These are phyloP conservation scores for Bombyx mori DNA, from an alignment of 1,140 invertebrate genomes.

Conservation along the genomic window DNA sequence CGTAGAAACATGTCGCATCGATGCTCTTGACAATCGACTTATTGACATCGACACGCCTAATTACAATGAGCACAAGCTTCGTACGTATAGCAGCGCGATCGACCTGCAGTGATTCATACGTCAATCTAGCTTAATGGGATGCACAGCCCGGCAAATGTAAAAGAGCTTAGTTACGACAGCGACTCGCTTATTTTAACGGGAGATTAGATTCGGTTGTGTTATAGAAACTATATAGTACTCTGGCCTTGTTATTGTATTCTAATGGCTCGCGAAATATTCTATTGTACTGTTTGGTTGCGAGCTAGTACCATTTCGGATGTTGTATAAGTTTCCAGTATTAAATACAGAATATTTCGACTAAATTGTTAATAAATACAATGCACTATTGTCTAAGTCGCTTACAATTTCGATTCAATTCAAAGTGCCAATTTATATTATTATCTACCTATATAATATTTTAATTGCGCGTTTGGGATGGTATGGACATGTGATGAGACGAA, in stretches of 20 bases:
- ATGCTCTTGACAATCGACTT: conserved; percentile 22
- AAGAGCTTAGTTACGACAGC: conserved; percentile 4
- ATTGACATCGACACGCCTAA: conserved; percentile 41
- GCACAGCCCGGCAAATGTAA: conserved; percentile 11
- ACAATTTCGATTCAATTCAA: too few species aligned
- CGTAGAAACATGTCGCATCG: conserved; percentile 7
- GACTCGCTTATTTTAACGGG: conserved; percentile 2
- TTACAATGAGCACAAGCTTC: conserved; percentile 20
- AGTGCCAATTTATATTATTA: too few species aligned
- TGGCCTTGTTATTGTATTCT: conserved; percentile 56
- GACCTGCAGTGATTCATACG: conserved; percentile 28
- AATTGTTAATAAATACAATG: too few species aligned
- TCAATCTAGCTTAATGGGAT: conserved; percentile 25
- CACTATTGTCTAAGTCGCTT: too few species aligned
- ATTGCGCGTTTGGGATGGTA: too few species aligned
- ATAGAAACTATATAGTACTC: conserved; percentile 12
- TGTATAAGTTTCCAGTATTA: too few species aligned
- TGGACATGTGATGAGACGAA: too few species aligned
- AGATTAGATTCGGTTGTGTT: conserved; percentile 13
- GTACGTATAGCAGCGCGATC: conserved; percentile 13
- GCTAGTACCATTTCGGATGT: too few species aligned
- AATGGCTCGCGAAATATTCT: conserved; percentile 45
- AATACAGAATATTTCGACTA: too few species aligned
- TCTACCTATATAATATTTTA: too few species aligned
- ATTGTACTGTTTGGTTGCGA: conserved; percentile 3